Evolutionary conservation across 2,113 vertebrate genomes (phyloP).

Genomic region (Mesoclemmys tuberculata): DNA sequence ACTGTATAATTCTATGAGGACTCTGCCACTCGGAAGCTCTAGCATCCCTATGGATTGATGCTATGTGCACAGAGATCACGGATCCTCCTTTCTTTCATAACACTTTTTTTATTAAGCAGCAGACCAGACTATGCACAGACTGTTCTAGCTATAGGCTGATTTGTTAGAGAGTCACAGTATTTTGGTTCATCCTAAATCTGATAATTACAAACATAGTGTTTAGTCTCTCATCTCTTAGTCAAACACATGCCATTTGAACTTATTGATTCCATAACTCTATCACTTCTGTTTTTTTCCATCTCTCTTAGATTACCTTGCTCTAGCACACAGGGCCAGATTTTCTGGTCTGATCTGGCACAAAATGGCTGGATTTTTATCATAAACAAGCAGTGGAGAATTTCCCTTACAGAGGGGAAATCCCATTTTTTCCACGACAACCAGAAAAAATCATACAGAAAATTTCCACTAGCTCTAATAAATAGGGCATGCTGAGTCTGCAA

Average conservation of each 20-base stretch:
- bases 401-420: background rate
- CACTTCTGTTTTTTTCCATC: background rate
- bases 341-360: background rate
- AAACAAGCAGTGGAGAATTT: background rate
- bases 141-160: background rate
- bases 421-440: background rate
- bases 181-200: background rate
- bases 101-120: background rate
- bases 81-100: background rate
- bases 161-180: background rate
- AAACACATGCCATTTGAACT: background rate
- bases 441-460: background rate
- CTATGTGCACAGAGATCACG: background rate
- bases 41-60: background rate
- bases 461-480: background rate
- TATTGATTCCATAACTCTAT: background rate
- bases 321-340: background rate
- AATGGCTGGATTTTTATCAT: background rate
- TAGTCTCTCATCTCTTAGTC: background rate
- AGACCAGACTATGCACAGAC: background rate
- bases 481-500: background rate
- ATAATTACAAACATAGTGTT: background rate
- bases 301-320: background rate
- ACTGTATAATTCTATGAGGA: no score
- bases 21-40: background rate